Conservation (phyloP, 2,113 vertebrate species). For the Gyps fulvus region DNA sequence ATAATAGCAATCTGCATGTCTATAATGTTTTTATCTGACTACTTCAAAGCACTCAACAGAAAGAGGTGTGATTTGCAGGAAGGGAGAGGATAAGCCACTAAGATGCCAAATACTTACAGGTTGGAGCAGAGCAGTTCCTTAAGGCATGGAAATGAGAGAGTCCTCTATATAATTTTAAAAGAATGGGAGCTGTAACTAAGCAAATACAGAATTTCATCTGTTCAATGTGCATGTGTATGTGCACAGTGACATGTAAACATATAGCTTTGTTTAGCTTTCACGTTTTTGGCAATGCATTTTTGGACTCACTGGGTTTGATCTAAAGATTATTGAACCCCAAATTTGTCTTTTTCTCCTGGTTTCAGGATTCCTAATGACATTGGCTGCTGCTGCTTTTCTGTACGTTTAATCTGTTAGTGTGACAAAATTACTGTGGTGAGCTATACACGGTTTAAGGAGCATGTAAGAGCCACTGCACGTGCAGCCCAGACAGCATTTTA, state of each 20-base stretch:
- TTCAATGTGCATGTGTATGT: not conserved
- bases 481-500: conserved; percentile 43
- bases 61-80: not conserved
- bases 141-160: not conserved
- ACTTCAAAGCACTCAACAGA: not conserved
- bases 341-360: not conserved
- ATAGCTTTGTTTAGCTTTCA: not conserved
- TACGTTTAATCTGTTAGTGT: not conserved
- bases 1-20: not conserved
- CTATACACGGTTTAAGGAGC: conserved; percentile 23
- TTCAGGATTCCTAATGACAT: not conserved
- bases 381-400: not conserved
- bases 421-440: not conserved
- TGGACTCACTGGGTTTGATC: not conserved
- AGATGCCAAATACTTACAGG: not conserved
- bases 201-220: not conserved
- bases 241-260: not conserved
- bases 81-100: not conserved
- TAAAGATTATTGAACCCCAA: not conserved
- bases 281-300: not conserved
- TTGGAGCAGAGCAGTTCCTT: not conserved
- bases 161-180: not conserved
- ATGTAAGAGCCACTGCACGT: conserved; percentile 31
- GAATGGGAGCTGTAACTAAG: not conserved
- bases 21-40: not conserved